Evolutionary conservation across 1,140 invertebrate species (phyloP), one percentile per base, ranked within the genome.

Genomic region (Doryteuthis pealeii): DNA sequence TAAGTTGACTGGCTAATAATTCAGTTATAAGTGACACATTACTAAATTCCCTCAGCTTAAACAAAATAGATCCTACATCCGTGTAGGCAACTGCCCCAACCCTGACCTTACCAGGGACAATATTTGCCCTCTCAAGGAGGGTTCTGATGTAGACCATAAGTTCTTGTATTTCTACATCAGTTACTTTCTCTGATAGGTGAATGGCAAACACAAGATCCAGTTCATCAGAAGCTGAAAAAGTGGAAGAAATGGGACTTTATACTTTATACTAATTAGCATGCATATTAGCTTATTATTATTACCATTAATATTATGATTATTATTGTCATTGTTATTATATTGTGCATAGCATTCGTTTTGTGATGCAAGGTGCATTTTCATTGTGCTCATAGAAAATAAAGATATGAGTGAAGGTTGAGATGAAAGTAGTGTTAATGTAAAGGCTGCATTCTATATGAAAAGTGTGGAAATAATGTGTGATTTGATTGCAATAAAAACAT

Each of bases 171-270:
- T 82, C 77, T 15, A 68, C 58, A 0, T 74, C 15, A 18, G 43
- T 62, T 32, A 72, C 71, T 15, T 18, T 40, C 22, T 75, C 75
- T n/a, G 76, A 71, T 49, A 80, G 66, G 71, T 83, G 79, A 40
- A 83, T 30, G 33, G 75, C 76, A 45, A 83, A 79, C 6, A 80
- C 79, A 67, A 81, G 66, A 73, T 83, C 82, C 0, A 76, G 78
- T 70, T 71, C 6, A 28, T 71, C 33, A 6, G 54, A 22, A 66
- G 45, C 76, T 75, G 30, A 66, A 73, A 75, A n/a, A 70, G 40
- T 18, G 33, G 35, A 2, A n/a, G 65, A 33, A 33, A 71, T 31
- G n/a, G 40, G 28, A 71, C 35, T 31, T 32, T 22, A 71, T 71
- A 71, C 45, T 31, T 71, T 31, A 45, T 54, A 54, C 32, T 22